A percentile compares a stretch with the other conserved stretches of the same genome.
These are phyloP conservation scores for Macroramphosus scolopax DNA, from an alignment of 2,797 vertebrate species.

Conservation along the genomic window DNA sequence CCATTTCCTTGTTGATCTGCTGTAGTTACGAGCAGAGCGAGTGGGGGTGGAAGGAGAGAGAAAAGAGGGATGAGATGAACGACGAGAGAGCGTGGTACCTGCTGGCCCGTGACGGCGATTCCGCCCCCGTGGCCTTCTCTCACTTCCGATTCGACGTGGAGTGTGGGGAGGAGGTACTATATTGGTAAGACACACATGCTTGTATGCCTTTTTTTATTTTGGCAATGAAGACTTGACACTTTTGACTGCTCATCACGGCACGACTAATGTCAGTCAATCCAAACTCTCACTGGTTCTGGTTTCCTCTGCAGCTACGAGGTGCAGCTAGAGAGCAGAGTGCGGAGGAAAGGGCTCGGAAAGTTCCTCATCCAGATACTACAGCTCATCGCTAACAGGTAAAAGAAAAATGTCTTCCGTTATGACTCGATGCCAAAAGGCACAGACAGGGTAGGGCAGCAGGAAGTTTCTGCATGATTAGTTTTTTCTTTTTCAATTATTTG, in stretches of 20 bases:
- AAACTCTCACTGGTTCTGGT: not conserved
- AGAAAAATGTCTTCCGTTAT: too few relatives aligned
- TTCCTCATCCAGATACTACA: conserved; percentile 95
- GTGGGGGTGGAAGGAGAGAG: conserved; percentile 97
- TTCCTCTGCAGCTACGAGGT: conserved; percentile 84
- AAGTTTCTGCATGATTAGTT: too few relatives aligned
- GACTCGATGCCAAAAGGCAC: too few relatives aligned
- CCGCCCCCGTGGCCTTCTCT: conserved; percentile 87
- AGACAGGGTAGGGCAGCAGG: too few relatives aligned
- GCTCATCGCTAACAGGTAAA: conserved; percentile 91
- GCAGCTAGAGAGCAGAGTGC: conserved; percentile 88
- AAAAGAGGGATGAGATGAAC: conserved; percentile 92
- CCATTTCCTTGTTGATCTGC: not conserved
- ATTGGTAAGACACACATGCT: conserved; percentile 92
- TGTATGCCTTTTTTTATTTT: too few relatives aligned
- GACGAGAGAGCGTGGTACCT: conserved; percentile 96
- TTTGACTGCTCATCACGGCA: too few relatives aligned
- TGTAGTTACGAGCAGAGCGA: conserved; percentile 93
- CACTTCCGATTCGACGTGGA: conserved; percentile 96
- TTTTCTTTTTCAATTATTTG: too few relatives aligned
- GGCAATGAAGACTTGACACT: too few relatives aligned
- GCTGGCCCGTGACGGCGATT: conserved; percentile 81
- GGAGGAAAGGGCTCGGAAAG: conserved; percentile 92
- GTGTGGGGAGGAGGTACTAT: conserved; percentile 93
- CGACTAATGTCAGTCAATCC: too few relatives aligned